Conservation (phyloP, 2,888 invertebrate species). For the Noctua fimbriata region DNA sequence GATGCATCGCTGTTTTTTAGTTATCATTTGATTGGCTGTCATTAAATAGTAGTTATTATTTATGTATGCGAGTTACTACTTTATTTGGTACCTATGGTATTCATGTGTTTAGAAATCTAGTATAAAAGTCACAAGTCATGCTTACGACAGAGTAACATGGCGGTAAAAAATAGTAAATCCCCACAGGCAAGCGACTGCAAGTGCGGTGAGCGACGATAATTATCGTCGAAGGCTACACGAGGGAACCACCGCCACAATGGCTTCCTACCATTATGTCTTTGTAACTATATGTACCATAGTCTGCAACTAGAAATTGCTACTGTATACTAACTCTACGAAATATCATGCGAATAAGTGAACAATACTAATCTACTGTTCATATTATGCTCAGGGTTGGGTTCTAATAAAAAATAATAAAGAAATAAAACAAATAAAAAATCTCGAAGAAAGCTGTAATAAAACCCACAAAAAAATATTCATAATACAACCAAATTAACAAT, state of each 20-base stretch:
- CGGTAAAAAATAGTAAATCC: slow-evolving; percentile 69
- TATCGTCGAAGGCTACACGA: slow-evolving; percentile 80
- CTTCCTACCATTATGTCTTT: slow-evolving; percentile 77
- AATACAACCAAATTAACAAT: slow-evolving; percentile 68
- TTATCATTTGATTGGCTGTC: neutral
- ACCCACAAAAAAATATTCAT: slow-evolving; percentile 65
- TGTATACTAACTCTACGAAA: slow-evolving; percentile 26
- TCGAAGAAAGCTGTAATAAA: slow-evolving; percentile 76
- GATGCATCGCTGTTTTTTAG: slow-evolving; percentile 18
- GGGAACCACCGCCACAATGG: slow-evolving; percentile 79
- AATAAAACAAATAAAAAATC: slow-evolving; percentile 78
- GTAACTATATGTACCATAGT: slow-evolving; percentile 53
- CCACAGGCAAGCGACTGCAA: slow-evolving; percentile 57
- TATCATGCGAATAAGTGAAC: slow-evolving; percentile 26
- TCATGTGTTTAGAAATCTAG: slow-evolving; percentile 30
- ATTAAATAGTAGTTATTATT: slow-evolving; percentile 11
- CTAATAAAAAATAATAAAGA: slow-evolving; percentile 47
- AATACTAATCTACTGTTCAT: slow-evolving; percentile 11
- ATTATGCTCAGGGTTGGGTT: slow-evolving; percentile 17
- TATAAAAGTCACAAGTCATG: slow-evolving; percentile 34
- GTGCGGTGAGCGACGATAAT: slow-evolving; percentile 74
- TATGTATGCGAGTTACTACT: neutral
- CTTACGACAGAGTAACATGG: slow-evolving; percentile 33
- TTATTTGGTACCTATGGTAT: slow-evolving; percentile 17
- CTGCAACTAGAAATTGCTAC: slow-evolving; percentile 35